Conservation (phyloP, 2,113 vertebrate species). For the Erinaceus europaeus region DNA sequence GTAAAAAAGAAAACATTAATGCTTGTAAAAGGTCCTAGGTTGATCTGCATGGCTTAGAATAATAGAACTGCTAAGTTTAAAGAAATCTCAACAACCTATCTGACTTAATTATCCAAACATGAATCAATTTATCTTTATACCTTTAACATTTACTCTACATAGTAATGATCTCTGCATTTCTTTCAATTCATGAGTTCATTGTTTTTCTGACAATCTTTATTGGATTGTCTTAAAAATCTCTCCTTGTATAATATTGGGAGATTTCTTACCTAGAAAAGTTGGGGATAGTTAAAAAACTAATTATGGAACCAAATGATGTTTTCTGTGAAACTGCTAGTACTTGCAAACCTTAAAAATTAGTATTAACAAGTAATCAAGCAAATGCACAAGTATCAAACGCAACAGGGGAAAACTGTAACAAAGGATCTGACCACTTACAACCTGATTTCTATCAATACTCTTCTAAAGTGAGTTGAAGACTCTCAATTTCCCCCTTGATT, state of each 20-base stretch:
- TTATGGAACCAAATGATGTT: neutral
- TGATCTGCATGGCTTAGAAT: neutral
- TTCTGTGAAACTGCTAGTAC: neutral
- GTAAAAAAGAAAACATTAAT: too few species aligned
- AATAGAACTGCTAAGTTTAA: neutral
- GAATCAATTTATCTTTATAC: neutral
- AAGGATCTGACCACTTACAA: neutral
- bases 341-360: neutral
- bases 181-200: slow-evolving; percentile 2
- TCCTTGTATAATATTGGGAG: neutral
- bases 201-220: neutral
- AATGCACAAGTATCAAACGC: neutral
- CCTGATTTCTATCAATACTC: neutral
- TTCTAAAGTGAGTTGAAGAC: neutral
- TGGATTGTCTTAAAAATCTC: neutral
- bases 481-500: neutral
- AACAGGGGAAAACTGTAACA: neutral
- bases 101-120: neutral
- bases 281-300: neutral
- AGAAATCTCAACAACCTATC: neutral
- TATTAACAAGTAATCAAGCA: neutral
- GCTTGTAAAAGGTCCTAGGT: neutral
- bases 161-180: neutral
- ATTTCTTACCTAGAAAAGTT: neutral
- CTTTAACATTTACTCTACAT: slow-evolving; percentile 1